These are phyloP conservation scores for Rhodeus uyekii DNA, from an alignment of 2,797 vertebrate species.

Conservation along the genomic window DNA sequence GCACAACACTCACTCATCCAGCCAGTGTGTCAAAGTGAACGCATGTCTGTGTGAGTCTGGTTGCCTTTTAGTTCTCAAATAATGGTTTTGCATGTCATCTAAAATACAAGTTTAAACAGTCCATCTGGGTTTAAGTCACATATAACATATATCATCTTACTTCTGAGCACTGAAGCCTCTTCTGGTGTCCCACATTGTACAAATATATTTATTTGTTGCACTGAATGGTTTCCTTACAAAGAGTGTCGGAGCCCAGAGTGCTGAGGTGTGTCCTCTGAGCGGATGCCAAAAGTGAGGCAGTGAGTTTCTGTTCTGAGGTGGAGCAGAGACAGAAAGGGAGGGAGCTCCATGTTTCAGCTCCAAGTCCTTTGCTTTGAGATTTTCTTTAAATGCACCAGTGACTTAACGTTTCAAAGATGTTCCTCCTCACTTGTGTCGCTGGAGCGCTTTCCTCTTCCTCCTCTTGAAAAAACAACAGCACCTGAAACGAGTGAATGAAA, in stretches of 20 bases:
- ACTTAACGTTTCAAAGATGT: constrained; percentile 7
- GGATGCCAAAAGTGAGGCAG: constrained; percentile 47
- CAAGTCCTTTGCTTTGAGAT: constrained; percentile 19
- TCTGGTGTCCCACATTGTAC: constrained; percentile 40
- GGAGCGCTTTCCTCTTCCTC: constrained; percentile 93
- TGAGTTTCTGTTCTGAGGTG: constrained; percentile 30
- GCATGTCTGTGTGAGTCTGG: constrained; percentile 30
- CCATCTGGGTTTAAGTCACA: constrained; percentile 40
- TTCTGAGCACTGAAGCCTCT: constrained; percentile 22
- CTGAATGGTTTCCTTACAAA: constrained; percentile 45
- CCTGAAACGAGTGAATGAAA: constrained; percentile 69
- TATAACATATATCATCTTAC: constrained; percentile 39
- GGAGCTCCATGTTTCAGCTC: constrained; percentile 29
- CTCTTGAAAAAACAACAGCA: constrained; percentile 97
- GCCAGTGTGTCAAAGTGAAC: constrained; percentile 31
- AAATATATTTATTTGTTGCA: constrained; percentile 40
- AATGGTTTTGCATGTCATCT: constrained; percentile 51
- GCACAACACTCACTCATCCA: constrained; percentile 50
- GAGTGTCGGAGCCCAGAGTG: constrained; percentile 14
- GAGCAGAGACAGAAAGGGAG: constrained; percentile 14
- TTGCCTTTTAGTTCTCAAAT: constrained; percentile 47
- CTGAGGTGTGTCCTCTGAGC: constrained; percentile 27
- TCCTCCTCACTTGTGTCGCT: constrained; percentile 87
- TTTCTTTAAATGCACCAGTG: constrained; percentile 22
- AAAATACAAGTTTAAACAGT: constrained; percentile 55